These are phyloP conservation scores for Cyanoramphus novaezelandiae DNA, from an alignment of 2,113 vertebrate genomes.

Conservation along the genomic window DNA sequence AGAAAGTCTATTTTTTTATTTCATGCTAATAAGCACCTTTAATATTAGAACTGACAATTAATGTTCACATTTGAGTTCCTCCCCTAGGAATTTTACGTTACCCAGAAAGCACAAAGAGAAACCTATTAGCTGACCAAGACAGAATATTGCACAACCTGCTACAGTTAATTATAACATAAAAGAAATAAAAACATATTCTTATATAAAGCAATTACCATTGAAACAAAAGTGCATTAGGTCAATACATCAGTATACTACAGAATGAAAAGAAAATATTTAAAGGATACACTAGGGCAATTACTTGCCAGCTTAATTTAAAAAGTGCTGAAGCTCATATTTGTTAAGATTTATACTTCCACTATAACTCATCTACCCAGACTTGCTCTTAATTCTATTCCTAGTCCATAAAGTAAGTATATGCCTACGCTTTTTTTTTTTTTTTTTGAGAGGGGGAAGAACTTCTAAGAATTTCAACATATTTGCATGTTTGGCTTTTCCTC, in stretches of 20 bases:
- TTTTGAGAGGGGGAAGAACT: not conserved
- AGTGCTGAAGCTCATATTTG: not conserved
- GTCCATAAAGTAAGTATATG: not conserved
- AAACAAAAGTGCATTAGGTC: not conserved
- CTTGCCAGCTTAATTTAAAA: not conserved
- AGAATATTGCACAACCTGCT: not conserved
- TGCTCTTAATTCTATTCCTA: not conserved
- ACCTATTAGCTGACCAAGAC: not conserved
- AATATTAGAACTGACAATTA: no score
- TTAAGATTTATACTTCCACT: not conserved
- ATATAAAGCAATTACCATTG: not conserved
- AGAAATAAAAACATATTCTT: not conserved
- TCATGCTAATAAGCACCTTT: no score
- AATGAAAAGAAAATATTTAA: not conserved
- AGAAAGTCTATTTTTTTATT: no score
- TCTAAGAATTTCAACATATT: not conserved
- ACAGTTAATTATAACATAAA: not conserved
- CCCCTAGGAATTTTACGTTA: not conserved
- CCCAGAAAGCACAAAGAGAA: not conserved
- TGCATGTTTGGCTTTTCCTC: not conserved
- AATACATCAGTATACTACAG: not conserved
- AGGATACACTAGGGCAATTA: not conserved
- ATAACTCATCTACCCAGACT: not conserved
- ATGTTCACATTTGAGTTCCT: not conserved
- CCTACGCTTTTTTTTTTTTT: not conserved